Conservation (phyloP, 2,888 invertebrate genomes). For the Orthosia gracilis region DNA sequence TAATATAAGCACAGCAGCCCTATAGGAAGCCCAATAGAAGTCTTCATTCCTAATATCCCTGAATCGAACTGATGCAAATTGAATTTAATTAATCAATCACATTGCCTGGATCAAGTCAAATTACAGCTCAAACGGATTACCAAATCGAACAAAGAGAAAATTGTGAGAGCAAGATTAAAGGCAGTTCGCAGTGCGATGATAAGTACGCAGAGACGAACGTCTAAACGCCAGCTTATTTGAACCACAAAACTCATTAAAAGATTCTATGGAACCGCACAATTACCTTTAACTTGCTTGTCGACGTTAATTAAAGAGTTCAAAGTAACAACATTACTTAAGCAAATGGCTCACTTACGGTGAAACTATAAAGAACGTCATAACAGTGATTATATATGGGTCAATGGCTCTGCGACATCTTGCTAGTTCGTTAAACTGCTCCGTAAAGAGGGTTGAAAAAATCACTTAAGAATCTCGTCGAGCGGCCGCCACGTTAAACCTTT, state of each 20-base stretch:
- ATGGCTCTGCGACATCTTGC: constrained; percentile 85
- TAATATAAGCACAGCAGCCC: constrained; percentile 6
- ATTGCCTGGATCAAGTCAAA: constrained; percentile 63
- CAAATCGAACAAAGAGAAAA: constrained; percentile 57
- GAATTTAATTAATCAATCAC: constrained; percentile 66
- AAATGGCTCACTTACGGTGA: constrained; percentile 77
- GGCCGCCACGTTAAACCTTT: constrained; percentile 86
- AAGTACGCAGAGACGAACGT: constrained; percentile 21
- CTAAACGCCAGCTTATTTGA: constrained; percentile 3
- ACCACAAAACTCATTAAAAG: constrained; percentile 55
- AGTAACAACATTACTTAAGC: constrained; percentile 71
- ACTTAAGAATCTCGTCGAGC: constrained; percentile 85
- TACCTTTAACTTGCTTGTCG: constrained; percentile 65
- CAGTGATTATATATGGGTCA: constrained; percentile 86
- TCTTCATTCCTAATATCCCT: constrained; percentile 42
- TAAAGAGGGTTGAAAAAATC: constrained; percentile 85
- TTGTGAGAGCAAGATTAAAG: constrained; percentile 50
- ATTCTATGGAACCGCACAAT: constrained; percentile 56
- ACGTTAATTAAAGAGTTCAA: constrained; percentile 66
- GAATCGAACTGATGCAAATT: constrained; percentile 52
- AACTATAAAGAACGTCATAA: constrained; percentile 83
- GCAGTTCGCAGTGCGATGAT: constrained; percentile 29
- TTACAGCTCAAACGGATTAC: constrained; percentile 62
- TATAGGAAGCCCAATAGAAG: constrained; percentile 24
- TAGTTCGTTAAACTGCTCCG: constrained; percentile 86